Percentiles rank a stretch among this genome's conserved stretches.
These are phyloP conservation scores for Eumeta japonica DNA, from an alignment of 1,140 invertebrate genomes.

Conservation along the genomic window DNA sequence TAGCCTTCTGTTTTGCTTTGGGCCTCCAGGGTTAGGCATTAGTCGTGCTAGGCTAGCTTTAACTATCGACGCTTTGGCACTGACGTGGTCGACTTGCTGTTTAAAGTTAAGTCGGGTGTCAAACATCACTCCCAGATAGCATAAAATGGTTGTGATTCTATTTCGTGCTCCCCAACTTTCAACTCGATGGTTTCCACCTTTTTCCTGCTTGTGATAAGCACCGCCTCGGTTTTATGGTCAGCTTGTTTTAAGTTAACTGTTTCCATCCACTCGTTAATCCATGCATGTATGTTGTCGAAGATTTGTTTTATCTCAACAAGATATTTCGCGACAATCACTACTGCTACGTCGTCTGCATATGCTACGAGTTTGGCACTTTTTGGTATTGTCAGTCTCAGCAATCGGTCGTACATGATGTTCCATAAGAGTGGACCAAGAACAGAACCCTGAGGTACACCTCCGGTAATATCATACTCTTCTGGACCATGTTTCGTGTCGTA, in stretches of 20 bases:
- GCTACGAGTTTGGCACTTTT: too few species aligned
- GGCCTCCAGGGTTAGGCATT: slow-evolving; percentile 1
- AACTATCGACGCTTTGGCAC: too few species aligned
- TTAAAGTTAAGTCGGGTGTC: slow-evolving; percentile 1
- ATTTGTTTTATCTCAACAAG: not conserved
- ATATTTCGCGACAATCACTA: too few species aligned
- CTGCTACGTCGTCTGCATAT: too few species aligned
- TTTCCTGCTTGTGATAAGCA: slow-evolving; percentile 1
- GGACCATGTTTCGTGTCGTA: not conserved
- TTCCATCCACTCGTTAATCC: not conserved
- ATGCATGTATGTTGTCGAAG: not conserved
- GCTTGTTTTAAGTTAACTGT: not conserved
- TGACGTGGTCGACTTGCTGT: slow-evolving; percentile 1
- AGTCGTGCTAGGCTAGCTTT: not conserved
- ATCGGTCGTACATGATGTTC: slow-evolving; percentile 4
- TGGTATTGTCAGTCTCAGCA: too few species aligned
- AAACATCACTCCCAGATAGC: slow-evolving; percentile 2
- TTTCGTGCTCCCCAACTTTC: slow-evolving; percentile 1
- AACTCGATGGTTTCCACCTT: not conserved
- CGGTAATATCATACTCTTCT: too few species aligned
- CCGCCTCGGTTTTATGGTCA: slow-evolving; percentile 2
- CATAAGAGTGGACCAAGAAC: too few species aligned
- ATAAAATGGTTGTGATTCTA: not conserved
- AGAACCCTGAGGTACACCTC: too few species aligned
- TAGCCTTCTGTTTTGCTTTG: not conserved